Percentiles rank a stretch among this genome's conserved stretches.
Conservation (phyloP, 2,797 vertebrate genomes). For the Avahi laniger region DNA sequence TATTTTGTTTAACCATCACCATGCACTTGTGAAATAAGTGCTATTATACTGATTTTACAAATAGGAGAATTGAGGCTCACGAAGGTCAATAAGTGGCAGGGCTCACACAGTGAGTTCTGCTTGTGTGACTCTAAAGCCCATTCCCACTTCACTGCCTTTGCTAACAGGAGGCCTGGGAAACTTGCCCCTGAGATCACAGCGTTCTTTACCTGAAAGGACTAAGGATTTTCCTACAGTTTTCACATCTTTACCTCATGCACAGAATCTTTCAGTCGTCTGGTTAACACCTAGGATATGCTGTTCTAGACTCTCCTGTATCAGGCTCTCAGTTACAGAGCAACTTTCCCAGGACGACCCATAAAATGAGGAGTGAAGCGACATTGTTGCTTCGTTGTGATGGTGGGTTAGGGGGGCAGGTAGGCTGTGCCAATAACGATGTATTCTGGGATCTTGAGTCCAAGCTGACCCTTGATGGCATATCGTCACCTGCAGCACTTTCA, state of each 20-base stretch:
- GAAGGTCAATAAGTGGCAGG: neutral
- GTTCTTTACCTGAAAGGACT: neutral
- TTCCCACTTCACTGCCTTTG: neutral
- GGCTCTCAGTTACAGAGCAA: neutral
- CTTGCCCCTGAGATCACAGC: neutral
- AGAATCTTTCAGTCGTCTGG: neutral
- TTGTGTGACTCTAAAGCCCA: neutral
- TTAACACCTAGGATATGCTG: neutral
- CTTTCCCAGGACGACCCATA: neutral
- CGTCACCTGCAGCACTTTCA: neutral
- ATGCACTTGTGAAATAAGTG: neutral
- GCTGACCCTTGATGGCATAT: neutral
- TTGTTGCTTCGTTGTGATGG: neutral
- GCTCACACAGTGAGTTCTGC: neutral
- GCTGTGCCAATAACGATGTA: neutral
- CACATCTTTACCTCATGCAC: neutral
- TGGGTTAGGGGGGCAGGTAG: accelerated
- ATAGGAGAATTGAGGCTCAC: neutral
- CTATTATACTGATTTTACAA: neutral
- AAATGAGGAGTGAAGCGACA: neutral
- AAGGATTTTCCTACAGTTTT: neutral
- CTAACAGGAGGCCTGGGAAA: neutral
- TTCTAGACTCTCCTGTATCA: neutral
- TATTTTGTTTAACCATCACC: neutral
- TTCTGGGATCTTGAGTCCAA: neutral